phyloP scores from a whole-genome alignment of 2,888 invertebrate genomes.

The Protula sp. region DNA sequence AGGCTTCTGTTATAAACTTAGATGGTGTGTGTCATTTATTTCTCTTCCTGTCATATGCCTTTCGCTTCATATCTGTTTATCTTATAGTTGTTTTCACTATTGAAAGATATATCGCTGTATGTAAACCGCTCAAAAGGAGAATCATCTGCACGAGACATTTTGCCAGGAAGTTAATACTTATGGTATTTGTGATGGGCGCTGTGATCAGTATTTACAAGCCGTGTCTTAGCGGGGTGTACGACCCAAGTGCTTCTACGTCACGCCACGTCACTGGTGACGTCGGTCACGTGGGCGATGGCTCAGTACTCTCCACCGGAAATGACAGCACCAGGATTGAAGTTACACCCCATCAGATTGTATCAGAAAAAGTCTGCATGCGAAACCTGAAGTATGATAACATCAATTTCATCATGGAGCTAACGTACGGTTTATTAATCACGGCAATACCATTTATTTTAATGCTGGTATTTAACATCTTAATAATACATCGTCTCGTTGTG shows the following conservation, averaged over 20 bases:
- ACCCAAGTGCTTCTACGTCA: neutral
- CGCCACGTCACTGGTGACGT: neutral
- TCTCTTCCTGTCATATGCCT: conserved; percentile 62
- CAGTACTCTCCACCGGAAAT: too few species aligned
- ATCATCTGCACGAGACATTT: conserved; percentile 35
- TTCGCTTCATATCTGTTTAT: conserved; percentile 46
- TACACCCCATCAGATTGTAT: neutral
- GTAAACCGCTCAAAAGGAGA: conserved; percentile 38
- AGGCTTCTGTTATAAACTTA: conserved; percentile 32
- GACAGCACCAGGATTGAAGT: neutral
- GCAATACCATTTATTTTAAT: conserved; percentile 18
- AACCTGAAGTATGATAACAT: conserved; percentile 25
- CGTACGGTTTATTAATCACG: conserved; percentile 31
- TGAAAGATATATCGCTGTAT: conserved; percentile 46
- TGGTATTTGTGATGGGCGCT: conserved; percentile 27
- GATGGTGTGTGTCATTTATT: conserved; percentile 67
- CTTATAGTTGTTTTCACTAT: conserved; percentile 44
- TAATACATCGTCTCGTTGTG: conserved; percentile 35
- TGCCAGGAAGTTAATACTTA: conserved; percentile 32
- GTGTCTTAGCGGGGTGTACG: conserved; percentile 26
- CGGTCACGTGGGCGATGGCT: neutral
- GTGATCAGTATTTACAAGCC: conserved; percentile 38
- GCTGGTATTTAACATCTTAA: conserved; percentile 35
- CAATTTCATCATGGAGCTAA: conserved; percentile 40
- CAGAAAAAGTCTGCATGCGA: conserved; percentile 26